Evolutionary conservation across 2,797 vertebrate species (phyloP).

Genomic region (Lophius americanus): DNA sequence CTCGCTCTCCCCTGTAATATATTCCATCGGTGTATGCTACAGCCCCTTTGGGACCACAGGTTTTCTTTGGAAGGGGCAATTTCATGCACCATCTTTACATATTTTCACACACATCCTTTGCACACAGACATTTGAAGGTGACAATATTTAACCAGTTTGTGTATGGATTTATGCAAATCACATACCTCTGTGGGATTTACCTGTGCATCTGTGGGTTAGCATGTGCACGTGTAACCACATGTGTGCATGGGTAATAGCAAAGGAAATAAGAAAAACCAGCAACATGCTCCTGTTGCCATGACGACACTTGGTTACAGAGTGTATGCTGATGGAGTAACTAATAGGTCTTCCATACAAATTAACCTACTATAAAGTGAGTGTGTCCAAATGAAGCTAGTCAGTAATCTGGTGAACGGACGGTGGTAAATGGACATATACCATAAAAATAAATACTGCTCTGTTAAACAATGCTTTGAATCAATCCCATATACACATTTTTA

Average conservation of each 20-base stretch:
- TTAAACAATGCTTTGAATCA: neutral
- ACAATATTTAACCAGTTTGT: slow-evolving; percentile 33
- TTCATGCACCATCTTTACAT: slow-evolving; percentile 55
- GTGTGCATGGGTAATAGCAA: slow-evolving; percentile 48
- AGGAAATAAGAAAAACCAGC: slow-evolving; percentile 65
- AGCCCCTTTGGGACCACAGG: slow-evolving; percentile 47
- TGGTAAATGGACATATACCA: neutral
- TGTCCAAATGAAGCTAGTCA: neutral
- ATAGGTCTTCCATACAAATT: slow-evolving; percentile 60
- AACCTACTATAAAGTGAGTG: slow-evolving; percentile 22
- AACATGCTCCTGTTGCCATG: slow-evolving; percentile 78
- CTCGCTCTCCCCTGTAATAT: slow-evolving; percentile 32
- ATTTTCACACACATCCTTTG: slow-evolving; percentile 26
- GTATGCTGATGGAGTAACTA: slow-evolving; percentile 46
- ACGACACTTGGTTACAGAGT: slow-evolving; percentile 69
- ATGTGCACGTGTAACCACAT: slow-evolving; percentile 9
- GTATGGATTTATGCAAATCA: slow-evolving; percentile 4
- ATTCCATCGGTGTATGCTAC: slow-evolving; percentile 52
- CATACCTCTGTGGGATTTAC: neutral
- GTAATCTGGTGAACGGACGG: neutral
- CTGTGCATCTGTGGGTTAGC: slow-evolving; percentile 3
- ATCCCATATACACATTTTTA: neutral
- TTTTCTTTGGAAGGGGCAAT: slow-evolving; percentile 51
- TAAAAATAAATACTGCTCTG: neutral
- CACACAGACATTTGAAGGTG: slow-evolving; percentile 45